Percentiles rank a stretch among this genome's conserved stretches.
phyloP scores from a whole-genome alignment of 2,113 vertebrate species.

The Rhagologus leucostigma region DNA sequence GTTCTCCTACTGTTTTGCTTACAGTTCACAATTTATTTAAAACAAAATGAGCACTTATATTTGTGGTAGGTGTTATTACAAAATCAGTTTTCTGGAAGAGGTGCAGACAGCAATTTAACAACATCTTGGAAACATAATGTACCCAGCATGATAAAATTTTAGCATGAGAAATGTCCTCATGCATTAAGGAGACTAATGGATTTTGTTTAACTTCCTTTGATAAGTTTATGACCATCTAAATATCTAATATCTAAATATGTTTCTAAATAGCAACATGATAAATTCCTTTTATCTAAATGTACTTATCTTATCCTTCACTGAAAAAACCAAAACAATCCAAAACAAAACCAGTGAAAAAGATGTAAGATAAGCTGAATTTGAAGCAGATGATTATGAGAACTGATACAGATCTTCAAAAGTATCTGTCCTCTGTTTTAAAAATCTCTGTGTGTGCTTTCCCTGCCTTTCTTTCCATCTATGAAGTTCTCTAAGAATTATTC shows the following conservation, averaged over 20 bases:
- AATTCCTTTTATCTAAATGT: neutral
- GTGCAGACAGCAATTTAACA: neutral
- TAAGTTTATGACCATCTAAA: neutral
- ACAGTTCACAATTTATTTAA: neutral
- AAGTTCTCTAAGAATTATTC: neutral
- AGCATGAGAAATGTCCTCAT: neutral
- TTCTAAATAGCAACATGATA: neutral
- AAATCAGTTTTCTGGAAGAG: neutral
- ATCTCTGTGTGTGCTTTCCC: neutral
- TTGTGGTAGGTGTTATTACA: neutral
- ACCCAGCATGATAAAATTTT: neutral
- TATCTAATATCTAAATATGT: neutral
- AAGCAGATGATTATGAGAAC: neutral
- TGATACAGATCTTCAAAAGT: neutral
- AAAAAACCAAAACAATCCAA: neutral
- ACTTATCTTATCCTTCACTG: neutral
- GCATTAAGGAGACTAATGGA: neutral
- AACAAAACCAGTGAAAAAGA: neutral
- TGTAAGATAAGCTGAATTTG: neutral
- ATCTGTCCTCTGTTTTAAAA: neutral
- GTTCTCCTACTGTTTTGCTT: neutral
- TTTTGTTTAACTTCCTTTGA: neutral
- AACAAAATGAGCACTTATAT: neutral
- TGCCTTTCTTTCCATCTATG: neutral
- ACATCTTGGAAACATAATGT: neutral